These are phyloP conservation scores for Hylomyscus alleni DNA, from an alignment of 2,797 vertebrate species.

Conservation along the genomic window DNA sequence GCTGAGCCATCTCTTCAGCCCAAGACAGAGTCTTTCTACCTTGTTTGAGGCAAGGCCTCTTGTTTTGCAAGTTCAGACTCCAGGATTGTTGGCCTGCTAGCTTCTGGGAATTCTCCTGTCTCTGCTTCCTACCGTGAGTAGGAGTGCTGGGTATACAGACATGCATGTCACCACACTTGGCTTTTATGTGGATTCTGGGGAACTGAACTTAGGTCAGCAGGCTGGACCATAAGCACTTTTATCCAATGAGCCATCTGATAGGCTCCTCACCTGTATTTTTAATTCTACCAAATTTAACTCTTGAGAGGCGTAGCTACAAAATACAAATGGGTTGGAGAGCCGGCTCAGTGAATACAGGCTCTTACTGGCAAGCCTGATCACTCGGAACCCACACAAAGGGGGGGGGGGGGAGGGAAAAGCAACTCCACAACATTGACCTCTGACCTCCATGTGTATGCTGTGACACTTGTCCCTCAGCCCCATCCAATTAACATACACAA, in stretches of 20 bases:
- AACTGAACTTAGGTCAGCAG: neutral
- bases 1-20: no score
- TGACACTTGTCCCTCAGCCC: neutral
- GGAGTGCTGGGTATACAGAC: neutral
- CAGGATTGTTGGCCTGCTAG: neutral
- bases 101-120: neutral
- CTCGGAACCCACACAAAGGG: neutral
- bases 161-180: neutral
- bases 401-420: neutral
- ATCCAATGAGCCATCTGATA: neutral
- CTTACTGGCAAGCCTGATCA: neutral
- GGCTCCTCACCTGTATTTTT: neutral
- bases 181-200: neutral
- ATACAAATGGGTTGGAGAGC: neutral
- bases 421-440: neutral
- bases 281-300: neutral
- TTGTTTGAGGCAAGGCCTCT: neutral
- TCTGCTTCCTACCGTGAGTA: neutral
- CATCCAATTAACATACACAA: neutral
- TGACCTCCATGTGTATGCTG: neutral
- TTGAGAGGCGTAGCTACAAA: neutral
- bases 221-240: neutral
- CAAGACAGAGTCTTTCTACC: neutral
- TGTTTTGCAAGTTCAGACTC: neutral
- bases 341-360: neutral